Evolutionary conservation across 92 coral and sea anemone species (phyloP).

Genomic region (Epizoanthus rinbou): DNA sequence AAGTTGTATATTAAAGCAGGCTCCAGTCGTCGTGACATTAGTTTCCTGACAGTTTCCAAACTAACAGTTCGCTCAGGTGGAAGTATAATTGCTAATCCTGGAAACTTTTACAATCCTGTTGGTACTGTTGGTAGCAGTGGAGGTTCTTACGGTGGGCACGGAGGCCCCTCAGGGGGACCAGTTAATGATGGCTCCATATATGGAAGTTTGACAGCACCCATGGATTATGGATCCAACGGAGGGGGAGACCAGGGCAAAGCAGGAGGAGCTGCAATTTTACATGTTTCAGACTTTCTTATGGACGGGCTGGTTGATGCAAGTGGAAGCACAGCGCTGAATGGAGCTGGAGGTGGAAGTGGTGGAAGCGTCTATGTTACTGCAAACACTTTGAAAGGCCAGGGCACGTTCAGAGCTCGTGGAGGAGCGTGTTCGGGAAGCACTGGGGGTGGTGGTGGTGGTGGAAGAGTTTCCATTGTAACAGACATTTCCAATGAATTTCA

Average conservation of each 20-base stretch:
- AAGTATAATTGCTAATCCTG: slow-evolving; percentile 40
- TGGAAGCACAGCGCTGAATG: slow-evolving; percentile 44
- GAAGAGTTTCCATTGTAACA: slow-evolving; percentile 49
- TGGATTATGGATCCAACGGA: slow-evolving; percentile 64
- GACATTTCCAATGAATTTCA: slow-evolving; percentile 38
- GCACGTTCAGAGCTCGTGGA: slow-evolving; percentile 57
- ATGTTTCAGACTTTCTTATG: slow-evolving; percentile 39
- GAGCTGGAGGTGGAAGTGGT: slow-evolving; percentile 70
- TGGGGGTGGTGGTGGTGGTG: slow-evolving; percentile 73
- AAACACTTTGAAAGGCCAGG: slow-evolving; percentile 44
- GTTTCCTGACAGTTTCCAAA: slow-evolving; percentile 33
- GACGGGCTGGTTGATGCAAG: slow-evolving; percentile 58
- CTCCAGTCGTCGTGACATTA: slow-evolving; percentile 11
- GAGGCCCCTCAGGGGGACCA: slow-evolving; percentile 52
- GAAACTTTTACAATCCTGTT: slow-evolving; percentile 20
- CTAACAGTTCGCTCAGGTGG: slow-evolving; percentile 53
- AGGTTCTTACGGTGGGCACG: slow-evolving; percentile 59
- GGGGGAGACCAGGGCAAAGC: slow-evolving; percentile 61
- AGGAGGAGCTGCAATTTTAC: slow-evolving; percentile 56
- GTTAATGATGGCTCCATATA: slow-evolving; percentile 23
- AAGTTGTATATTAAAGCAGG: slow-evolving; percentile 49
- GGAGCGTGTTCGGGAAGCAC: slow-evolving; percentile 42
- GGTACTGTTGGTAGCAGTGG: slow-evolving; percentile 34
- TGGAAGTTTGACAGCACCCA: slow-evolving; percentile 51
- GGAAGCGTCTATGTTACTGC: slow-evolving; percentile 54